phyloP scores from a whole-genome alignment of 2,888 invertebrate genomes.

The Adelphocoris suturalis region DNA sequence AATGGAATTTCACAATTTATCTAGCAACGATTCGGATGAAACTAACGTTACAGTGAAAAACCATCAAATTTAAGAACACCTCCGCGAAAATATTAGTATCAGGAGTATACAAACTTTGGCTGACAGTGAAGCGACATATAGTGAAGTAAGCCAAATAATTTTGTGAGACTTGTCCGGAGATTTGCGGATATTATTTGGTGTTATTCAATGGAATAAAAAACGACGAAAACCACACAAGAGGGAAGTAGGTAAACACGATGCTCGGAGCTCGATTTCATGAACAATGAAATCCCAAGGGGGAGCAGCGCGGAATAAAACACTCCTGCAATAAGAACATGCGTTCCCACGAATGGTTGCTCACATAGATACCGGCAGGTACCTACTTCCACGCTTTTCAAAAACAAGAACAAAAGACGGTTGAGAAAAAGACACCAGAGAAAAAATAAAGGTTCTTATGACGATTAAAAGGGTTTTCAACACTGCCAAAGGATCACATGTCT shows the following conservation, averaged over 20 bases:
- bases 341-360: slow-evolving; percentile 29
- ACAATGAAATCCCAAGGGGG: background rate
- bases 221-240: too few species aligned
- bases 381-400: slow-evolving; percentile 11
- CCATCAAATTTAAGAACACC: too few species aligned
- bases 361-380: background rate
- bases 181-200: too few species aligned
- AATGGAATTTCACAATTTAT: too few species aligned
- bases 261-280: background rate
- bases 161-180: too few species aligned
- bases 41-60: too few species aligned
- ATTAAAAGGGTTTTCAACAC: background rate
- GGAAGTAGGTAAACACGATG: background rate
- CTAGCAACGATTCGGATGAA: too few species aligned
- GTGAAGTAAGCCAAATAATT: too few species aligned
- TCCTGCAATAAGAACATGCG: background rate
- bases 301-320: background rate
- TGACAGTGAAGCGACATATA: too few species aligned
- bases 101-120: too few species aligned
- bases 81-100: too few species aligned
- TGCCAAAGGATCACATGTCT: background rate
- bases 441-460: background rate
- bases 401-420: slow-evolving; percentile 34
- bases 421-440: background rate
- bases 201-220: too few species aligned